Percentiles rank a stretch among this genome's conserved stretches.
phyloP scores from a whole-genome alignment of 2,888 invertebrate genomes.

The Torymus aiolomorphi region DNA sequence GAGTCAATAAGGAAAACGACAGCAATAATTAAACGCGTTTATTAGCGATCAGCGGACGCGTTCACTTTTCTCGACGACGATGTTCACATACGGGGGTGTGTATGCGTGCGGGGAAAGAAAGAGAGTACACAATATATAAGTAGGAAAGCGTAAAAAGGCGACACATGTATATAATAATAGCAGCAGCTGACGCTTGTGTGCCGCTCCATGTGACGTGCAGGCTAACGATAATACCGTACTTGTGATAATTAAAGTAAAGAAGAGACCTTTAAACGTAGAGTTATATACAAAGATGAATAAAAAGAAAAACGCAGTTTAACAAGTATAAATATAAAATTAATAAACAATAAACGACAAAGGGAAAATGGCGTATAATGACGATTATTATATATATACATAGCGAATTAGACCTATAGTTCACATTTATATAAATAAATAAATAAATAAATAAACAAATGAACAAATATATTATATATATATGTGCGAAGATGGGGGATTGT shows the following conservation, averaged over 20 bases:
- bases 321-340: constrained; percentile 54
- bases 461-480: constrained; percentile 50
- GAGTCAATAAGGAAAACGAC: constrained; percentile 68
- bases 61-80: neutral
- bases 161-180: constrained; percentile 13
- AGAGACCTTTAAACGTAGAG: constrained; percentile 54
- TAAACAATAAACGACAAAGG: constrained; percentile 45
- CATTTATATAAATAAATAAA: constrained; percentile 45
- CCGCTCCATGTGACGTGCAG: constrained; percentile 46
- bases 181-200: constrained; percentile 44
- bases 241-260: constrained; percentile 67
- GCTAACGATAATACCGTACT: constrained; percentile 68
- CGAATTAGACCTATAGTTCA: constrained; percentile 48
- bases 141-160: neutral
- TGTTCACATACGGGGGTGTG: too few relatives aligned
- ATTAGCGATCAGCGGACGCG: constrained; percentile 5
- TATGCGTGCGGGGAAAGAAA: too few relatives aligned
- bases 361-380: constrained; percentile 34
- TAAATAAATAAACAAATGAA: constrained; percentile 56
- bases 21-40: constrained; percentile 65
- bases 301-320: constrained; percentile 52
- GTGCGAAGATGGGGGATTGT: constrained; percentile 10
- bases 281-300: constrained; percentile 47
- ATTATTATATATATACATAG: constrained; percentile 43
- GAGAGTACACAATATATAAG: neutral